These are phyloP conservation scores for Chalcosyrphus nemorum DNA, from an alignment of 2,888 invertebrate genomes.

Conservation along the genomic window DNA sequence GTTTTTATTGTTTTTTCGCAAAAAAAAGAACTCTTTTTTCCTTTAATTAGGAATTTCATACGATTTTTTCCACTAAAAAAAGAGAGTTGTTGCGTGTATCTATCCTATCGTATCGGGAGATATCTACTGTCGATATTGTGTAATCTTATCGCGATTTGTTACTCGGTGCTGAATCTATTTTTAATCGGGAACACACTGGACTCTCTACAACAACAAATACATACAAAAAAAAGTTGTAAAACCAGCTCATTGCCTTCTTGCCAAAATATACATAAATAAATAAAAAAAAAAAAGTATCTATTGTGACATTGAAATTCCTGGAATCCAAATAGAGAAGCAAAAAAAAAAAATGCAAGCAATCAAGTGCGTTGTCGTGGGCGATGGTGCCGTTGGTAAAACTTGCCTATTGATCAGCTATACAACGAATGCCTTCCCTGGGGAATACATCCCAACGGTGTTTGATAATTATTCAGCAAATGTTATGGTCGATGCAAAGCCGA, in stretches of 20 bases:
- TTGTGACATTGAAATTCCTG: constrained; percentile 59
- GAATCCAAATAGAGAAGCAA: constrained; percentile 47
- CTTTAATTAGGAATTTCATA: constrained; percentile 28
- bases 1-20: constrained; percentile 8
- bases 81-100: constrained; percentile 2
- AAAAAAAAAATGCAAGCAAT: constrained; percentile 79
- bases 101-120: neutral
- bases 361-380: constrained; percentile 81
- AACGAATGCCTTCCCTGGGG: constrained; percentile 81
- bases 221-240: neutral
- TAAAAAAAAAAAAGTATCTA: no score
- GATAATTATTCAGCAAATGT: constrained; percentile 81
- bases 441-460: constrained; percentile 81
- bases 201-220: constrained; percentile 11
- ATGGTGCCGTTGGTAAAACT: constrained; percentile 81
- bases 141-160: constrained; percentile 53
- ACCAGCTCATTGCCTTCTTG: constrained; percentile 56
- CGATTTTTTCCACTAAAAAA: constrained; percentile 23
- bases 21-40: no score
- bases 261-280: no score
- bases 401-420: constrained; percentile 81
- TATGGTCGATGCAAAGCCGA: constrained; percentile 81
- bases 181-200: constrained; percentile 35
- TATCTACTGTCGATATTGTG: constrained; percentile 26
- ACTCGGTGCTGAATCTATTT: constrained; percentile 35